Evolutionary conservation across 2,797 vertebrate genomes (phyloP).

Genomic region (Lepilemur septentrionalis): DNA sequence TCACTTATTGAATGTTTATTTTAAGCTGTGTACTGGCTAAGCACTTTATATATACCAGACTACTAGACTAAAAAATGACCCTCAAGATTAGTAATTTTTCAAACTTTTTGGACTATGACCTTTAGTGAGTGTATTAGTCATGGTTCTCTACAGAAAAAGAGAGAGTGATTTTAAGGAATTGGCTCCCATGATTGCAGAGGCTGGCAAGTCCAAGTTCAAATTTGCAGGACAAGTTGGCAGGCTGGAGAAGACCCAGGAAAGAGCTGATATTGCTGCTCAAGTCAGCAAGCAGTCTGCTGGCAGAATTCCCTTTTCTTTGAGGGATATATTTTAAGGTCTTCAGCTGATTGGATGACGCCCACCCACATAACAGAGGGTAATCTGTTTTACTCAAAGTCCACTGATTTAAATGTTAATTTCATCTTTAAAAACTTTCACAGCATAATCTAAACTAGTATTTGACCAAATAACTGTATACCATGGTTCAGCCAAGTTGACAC

Average conservation of each 20-base stretch:
- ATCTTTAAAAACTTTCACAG: not conserved
- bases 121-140: not conserved
- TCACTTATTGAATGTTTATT: not conserved
- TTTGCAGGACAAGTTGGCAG: not conserved
- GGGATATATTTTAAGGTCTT: not conserved
- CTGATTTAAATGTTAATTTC: not conserved
- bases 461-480: not conserved
- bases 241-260: not conserved
- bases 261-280: not conserved
- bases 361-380: not conserved
- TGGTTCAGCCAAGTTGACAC: not conserved
- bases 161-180: not conserved
- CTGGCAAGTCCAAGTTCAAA: not conserved
- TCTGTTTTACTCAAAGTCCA: not conserved
- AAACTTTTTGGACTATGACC: not conserved
- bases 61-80: not conserved
- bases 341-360: not conserved
- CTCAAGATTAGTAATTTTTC: not conserved
- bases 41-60: not conserved
- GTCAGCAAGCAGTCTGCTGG: not conserved
- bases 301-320: not conserved
- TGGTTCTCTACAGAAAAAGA: not conserved
- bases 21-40: not conserved
- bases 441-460: conserved; percentile 24
- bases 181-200: not conserved